Base-by-base conservation (phyloP, 2,113 vertebrate genomes). In the Arvicanthis niloticus region DNA sequence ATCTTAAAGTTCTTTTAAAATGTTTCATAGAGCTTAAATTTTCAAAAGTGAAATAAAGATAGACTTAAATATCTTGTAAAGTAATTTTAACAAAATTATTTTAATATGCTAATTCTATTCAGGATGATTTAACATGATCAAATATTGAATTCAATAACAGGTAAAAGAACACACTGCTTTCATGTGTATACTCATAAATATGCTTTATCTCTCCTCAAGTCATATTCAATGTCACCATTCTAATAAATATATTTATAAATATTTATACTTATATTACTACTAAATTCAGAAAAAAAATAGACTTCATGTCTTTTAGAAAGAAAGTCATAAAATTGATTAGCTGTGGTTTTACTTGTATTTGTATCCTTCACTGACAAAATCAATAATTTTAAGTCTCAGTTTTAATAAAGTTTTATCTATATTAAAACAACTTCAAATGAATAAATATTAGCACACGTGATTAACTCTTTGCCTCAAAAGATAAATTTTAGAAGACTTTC, bases 41-140 rank as follows among this genome's bases (percentile, higher is more conserved):
- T 96, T 67, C 65, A 88, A 72, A 96, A 91, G 37, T 87, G 73
- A 97, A 97, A 95, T 65, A 90, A 89, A 96, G 45, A 87, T 42
- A 90, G 58, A 21, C 12, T 86, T 67, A 75, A 84, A 70, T 91
- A 62, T 86, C 42, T 68, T 95, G 1, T 88, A 92, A 92, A 92
- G 73, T 78, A 80, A 11, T 91, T 96, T 93, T 73, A 89, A 86
- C 76, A 94, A 92, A 95, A 89, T 31, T 42, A 29, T 42, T n/a
- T 84, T 72, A 82, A 42, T 37, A 48, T 85, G 42, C 42, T 77
- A 82, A 97, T 78, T 58, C 22, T 82, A 29, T 72, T 96, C 53
- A 92, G 40, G 65, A 88, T 88, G 21, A 91, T 8, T 91, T 86
- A 89, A 85, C 82, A 13, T 75, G 67, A 78, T 92, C n/a, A 45